Base-by-base conservation (phyloP, 2,797 vertebrate species). In the Crypturellus tataupa region DNA sequence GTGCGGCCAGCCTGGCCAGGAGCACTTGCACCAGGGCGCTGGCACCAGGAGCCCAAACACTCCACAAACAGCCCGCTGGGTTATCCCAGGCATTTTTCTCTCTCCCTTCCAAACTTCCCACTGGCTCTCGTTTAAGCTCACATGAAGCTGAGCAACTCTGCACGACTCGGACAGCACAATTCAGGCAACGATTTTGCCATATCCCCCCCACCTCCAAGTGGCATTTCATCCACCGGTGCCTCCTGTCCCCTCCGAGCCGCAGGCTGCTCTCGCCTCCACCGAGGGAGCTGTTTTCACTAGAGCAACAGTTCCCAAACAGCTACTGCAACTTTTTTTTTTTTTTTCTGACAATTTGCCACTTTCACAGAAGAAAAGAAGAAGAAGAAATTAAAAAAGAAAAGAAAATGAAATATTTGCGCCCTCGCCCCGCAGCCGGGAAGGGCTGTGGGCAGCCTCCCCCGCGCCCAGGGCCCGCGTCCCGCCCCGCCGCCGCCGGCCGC, bases 261-360 rank as follows among this genome's bases (percentile, higher is more conserved):
- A 12, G 56, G 63, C 92, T 33, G 93, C 88, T 75, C 79, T 78
- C 62, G 40, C 93, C 91, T 93, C 93, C 93, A 47, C 85, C 80
- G 89, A 23, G 71, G 40, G 75, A 59, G 46, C 21, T 68, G 89
- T 67, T 80, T 88, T 31, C 92, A 68, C 23, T n/a, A 67, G 72
- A 95, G 60, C 71, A 64, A 46, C 71, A 75, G 84, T 77, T 53
- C 59, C 1, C 12, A 69, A 90, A 79, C 68, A 73, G 40, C 72
- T 19, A 25, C 78, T 12, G 42, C n/a, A 64, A 87, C 42, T 86
- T 77, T 80, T 39, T 53, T 44, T 44, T 53, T 44, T 44, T 44
- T 24, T 10, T 16, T 46, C 35, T 11, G 39, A 65, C 76, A 33
- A 44, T 60, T 64, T 31, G 35, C 85, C 59, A 42, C 51, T 91